These are phyloP conservation scores for Stichodactyla helianthus DNA, from an alignment of 64 coral and sea anemone species.

Conservation along the genomic window DNA sequence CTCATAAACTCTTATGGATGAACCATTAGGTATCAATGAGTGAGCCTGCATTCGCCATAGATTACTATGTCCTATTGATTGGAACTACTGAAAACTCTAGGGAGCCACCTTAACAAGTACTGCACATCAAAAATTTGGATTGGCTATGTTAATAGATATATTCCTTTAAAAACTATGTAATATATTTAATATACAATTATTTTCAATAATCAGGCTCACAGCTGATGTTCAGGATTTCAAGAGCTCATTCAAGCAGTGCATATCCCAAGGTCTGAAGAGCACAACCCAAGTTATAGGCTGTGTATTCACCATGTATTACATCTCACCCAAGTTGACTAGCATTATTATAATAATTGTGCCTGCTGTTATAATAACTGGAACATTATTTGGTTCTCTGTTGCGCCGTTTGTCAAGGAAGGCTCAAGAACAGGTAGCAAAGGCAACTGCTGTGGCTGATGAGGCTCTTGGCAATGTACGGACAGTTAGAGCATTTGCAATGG, in stretches of 20 bases:
- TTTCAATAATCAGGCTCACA: constrained; percentile 47
- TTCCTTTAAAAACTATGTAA: neutral
- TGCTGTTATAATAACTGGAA: constrained; percentile 58
- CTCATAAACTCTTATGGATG: no score
- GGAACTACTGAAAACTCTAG: no score
- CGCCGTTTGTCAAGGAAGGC: constrained; percentile 72
- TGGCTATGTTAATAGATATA: neutral
- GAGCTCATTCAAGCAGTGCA: constrained; percentile 93
- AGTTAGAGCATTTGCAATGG: constrained; percentile 96
- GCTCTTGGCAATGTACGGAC: constrained; percentile 92
- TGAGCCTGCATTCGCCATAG: no score
- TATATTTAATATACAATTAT: neutral
- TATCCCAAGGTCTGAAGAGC: constrained; percentile 84
- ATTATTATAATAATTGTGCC: constrained; percentile 56
- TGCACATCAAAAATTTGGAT: no score
- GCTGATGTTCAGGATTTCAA: constrained; percentile 95
- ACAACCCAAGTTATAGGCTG: constrained; percentile 89
- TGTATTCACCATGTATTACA: constrained; percentile 74
- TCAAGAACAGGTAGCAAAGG: constrained; percentile 87
- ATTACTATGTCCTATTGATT: no score
- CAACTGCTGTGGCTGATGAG: constrained; percentile 91
- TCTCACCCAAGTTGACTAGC: constrained; percentile 83
- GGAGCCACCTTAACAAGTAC: no score
- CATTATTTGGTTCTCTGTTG: constrained; percentile 81
- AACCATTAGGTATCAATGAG: no score